Percentiles rank a stretch among this genome's conserved stretches.
phyloP scores from a whole-genome alignment of 2,888 invertebrate genomes.

The Caenorhabditis sp. region DNA sequence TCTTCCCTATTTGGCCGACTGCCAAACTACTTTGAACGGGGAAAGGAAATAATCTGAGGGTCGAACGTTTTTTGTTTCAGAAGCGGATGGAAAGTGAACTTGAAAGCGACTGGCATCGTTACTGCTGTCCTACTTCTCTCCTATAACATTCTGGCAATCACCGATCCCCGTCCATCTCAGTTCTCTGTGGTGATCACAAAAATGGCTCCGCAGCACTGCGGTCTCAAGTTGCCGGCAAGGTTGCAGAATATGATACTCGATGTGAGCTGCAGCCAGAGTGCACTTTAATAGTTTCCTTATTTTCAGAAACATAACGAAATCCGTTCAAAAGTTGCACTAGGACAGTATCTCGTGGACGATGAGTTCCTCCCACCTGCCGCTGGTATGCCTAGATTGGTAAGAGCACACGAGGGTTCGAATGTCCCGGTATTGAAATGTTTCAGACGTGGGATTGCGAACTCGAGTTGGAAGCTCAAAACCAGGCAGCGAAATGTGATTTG shows the following conservation, averaged over 20 bases:
- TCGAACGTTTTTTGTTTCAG: slow-evolving; percentile 1
- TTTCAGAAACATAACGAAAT: slow-evolving; percentile 61
- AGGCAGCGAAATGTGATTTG: slow-evolving; percentile 50
- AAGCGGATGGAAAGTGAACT: slow-evolving; percentile 9
- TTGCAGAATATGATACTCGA: slow-evolving; percentile 54
- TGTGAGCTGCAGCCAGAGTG: slow-evolving; percentile 13
- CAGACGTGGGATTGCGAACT: slow-evolving; percentile 61
- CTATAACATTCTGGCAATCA: slow-evolving; percentile 32
- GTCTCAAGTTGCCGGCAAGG: slow-evolving; percentile 44
- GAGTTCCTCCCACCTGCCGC: slow-evolving; percentile 41
- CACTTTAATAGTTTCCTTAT: too few relatives aligned
- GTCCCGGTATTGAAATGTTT: too few relatives aligned
- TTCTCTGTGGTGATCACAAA: slow-evolving; percentile 49
- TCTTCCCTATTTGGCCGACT: slow-evolving; percentile 1
- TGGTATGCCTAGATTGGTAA: slow-evolving; percentile 55
- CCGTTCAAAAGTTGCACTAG: slow-evolving; percentile 60
- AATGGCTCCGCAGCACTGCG: slow-evolving; percentile 41
- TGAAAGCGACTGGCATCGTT: slow-evolving; percentile 31
- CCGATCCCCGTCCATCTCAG: slow-evolving; percentile 31
- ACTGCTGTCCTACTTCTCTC: slow-evolving; percentile 20
- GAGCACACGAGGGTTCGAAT: neutral
- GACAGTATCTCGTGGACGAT: slow-evolving; percentile 44
- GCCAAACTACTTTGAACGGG: slow-evolving; percentile 5
- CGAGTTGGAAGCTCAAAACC: slow-evolving; percentile 49
- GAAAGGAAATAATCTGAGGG: neutral